These are phyloP conservation scores for Pseudoatta argentina DNA, from an alignment of 1,140 invertebrate genomes.

Conservation along the genomic window DNA sequence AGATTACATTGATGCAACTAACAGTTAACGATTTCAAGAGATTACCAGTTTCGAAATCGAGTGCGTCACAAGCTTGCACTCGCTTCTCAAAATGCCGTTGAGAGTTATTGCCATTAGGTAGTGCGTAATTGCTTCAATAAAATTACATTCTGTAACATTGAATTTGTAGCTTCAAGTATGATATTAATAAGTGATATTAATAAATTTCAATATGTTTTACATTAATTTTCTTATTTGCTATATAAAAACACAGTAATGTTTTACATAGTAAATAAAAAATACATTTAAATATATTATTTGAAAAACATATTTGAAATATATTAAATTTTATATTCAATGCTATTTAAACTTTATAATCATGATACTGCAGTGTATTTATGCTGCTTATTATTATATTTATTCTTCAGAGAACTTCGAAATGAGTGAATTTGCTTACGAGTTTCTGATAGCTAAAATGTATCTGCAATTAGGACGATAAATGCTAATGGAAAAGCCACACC, in stretches of 20 bases:
- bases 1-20: conserved; percentile 18
- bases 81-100: neutral
- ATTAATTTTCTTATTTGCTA: neutral
- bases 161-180: neutral
- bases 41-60: conserved; percentile 18
- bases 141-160: neutral
- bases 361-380: neutral
- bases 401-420: neutral
- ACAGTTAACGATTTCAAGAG: conserved; percentile 29
- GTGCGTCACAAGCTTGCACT: conserved; percentile 19
- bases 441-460: conserved; percentile 42
- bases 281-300: neutral
- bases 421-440: neutral
- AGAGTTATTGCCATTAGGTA: neutral
- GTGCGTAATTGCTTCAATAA: neutral
- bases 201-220: too few species aligned
- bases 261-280: neutral
- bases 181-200: too few species aligned
- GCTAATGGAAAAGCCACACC: conserved; percentile 33
- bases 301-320: neutral
- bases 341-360: neutral
- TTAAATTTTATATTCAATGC: neutral
- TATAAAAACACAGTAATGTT: neutral
- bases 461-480: conserved; percentile 48
- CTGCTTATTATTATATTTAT: neutral